Base-by-base conservation (phyloP, 2,113 vertebrate species). In the Raja brachyura region DNA sequence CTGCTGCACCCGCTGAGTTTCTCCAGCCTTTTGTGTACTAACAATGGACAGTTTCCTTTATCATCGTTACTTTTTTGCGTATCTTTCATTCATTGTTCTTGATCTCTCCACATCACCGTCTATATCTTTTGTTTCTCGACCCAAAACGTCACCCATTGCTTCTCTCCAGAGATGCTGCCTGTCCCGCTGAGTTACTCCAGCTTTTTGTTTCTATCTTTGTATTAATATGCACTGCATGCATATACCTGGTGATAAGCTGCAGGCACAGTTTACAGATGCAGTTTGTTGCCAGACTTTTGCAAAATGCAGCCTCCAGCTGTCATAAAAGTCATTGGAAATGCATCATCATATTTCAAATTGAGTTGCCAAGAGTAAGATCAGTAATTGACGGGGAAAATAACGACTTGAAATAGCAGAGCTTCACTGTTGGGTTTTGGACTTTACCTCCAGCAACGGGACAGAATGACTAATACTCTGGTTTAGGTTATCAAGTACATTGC, bases 391-490 rank as follows among this genome's bases (percentile, higher is more conserved):
- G 11, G 9, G 75, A 31, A 75, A 75, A n/a, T 75, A 75, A 75
- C 74, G n/a, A n/a, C 74, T 75, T 75, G 74, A 75, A 77, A 77
- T 77, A 77, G 11, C 75, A 77, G 3, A 33, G 75, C 75, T 33
- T 77, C 75, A 14, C 13, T 75, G 74, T 75, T n/a, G 25, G 20
- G 8, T 77, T 77, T 77, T 77, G 75, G 75, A 13, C 75, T 77
- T 77, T 77, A 77, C 75, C 31, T 77, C 8, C 10, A 11, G n/a
- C 75, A 77, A 77, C 33, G 75, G 31, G 33, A 31, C 75, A 77
- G 75, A 33, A 77, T 86, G 83, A 86, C 13, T 86, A 63, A 86
- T 63, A 31, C 25, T 28, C 83, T 86, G 83, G 25, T 86, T 86
- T n/a, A 48, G 14, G 59, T 31, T 86, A 31, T 63, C 56, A 86